A percentile compares a stretch with the other conserved stretches of the same genome.
These are phyloP conservation scores for Talpa occidentalis DNA, from an alignment of 2,113 vertebrate species.

Conservation along the genomic window DNA sequence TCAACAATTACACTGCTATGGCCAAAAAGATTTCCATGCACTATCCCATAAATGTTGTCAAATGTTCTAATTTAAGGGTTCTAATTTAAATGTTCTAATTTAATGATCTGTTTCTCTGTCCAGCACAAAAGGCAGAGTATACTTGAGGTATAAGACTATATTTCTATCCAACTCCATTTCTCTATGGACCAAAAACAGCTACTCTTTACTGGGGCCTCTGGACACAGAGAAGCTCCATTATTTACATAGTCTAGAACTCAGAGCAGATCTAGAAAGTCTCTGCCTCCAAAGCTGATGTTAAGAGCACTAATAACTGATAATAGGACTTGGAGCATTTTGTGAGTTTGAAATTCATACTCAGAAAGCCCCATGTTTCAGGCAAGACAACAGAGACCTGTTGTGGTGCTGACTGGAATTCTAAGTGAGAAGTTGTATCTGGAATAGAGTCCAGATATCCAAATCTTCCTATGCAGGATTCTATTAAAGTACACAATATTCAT, in stretches of 20 bases:
- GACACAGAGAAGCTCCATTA: not conserved
- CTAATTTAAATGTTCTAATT: not conserved
- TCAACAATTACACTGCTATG: not conserved
- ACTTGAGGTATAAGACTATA: not conserved
- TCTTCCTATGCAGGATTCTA: not conserved
- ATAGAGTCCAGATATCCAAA: not conserved
- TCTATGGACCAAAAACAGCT: not conserved
- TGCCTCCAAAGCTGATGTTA: not conserved
- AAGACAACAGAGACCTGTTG: not conserved
- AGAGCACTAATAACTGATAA: not conserved
- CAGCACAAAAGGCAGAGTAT: not conserved
- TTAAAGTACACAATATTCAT: not conserved
- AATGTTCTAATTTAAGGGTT: not conserved
- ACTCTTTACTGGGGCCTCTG: not conserved
- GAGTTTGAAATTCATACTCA: constrained; percentile 6
- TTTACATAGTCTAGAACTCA: not conserved
- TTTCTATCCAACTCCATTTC: not conserved
- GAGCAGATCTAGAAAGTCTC: not conserved
- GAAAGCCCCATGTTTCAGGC: not conserved
- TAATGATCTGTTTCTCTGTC: not conserved
- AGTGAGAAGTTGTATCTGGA: not conserved
- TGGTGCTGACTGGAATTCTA: not conserved
- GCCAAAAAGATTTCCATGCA: not conserved
- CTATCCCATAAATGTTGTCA: not conserved
- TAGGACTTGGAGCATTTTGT: not conserved